These are phyloP conservation scores for Hyalella azteca DNA, from an alignment of 2,888 invertebrate genomes.

Conservation along the genomic window DNA sequence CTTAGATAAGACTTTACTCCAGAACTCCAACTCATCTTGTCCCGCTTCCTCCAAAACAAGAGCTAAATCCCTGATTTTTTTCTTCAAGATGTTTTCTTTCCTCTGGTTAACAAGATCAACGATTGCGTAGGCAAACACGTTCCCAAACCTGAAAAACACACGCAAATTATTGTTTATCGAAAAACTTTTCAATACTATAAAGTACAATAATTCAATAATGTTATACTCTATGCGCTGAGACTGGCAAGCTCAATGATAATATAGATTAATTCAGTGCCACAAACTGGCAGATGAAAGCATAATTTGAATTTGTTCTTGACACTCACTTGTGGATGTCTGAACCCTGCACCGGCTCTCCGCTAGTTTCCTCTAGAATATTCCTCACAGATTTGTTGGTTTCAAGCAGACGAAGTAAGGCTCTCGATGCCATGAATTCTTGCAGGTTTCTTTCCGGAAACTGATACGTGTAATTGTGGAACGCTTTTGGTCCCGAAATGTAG, in stretches of 20 bases:
- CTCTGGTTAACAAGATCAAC: not conserved
- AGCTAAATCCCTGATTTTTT: not conserved
- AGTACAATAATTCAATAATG: too few species aligned
- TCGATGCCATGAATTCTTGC: slow-evolving; percentile 17
- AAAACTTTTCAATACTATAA: too few species aligned
- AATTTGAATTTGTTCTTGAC: too few species aligned
- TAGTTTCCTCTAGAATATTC: not conserved
- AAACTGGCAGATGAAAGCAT: too few species aligned
- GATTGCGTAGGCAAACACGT: slow-evolving; percentile 2
- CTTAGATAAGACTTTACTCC: not conserved
- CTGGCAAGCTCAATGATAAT: too few species aligned
- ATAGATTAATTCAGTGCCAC: too few species aligned
- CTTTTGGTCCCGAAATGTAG: not conserved
- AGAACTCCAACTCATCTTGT: slow-evolving; percentile 12
- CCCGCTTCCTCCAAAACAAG: not conserved
- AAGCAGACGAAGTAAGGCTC: not conserved
- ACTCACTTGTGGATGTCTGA: slow-evolving; percentile 12
- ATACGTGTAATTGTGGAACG: not conserved
- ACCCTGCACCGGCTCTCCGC: not conserved
- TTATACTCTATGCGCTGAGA: too few species aligned
- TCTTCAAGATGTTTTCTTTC: not conserved
- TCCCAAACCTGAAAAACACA: slow-evolving; percentile 21
- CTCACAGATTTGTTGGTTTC: not conserved
- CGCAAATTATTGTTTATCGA: too few species aligned
- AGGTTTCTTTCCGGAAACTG: not conserved